Conservation (phyloP, 2,888 invertebrate species). For the Anodontia alba region DNA sequence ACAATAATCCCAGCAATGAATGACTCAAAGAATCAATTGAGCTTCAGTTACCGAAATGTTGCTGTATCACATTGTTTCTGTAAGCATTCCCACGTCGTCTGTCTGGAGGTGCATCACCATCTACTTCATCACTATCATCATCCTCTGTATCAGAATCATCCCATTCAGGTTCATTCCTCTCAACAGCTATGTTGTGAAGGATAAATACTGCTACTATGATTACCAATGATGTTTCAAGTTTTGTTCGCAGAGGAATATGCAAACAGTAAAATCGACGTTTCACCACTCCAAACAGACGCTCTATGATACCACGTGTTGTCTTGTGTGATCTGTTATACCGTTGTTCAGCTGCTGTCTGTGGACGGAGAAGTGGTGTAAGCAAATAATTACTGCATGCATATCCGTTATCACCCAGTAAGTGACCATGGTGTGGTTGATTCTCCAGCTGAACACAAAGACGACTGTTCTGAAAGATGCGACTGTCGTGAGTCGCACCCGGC, state of each 20-base stretch:
- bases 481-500: background rate
- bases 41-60: background rate
- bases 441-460: background rate
- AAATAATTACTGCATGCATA: conserved; percentile 8
- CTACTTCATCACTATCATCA: background rate
- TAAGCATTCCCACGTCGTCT: background rate
- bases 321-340: background rate
- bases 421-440: background rate
- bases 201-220: conserved; percentile 11
- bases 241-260: background rate
- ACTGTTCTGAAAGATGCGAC: conserved; percentile 2
- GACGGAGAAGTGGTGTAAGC: background rate
- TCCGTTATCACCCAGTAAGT: conserved; percentile 13
- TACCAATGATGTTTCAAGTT: background rate
- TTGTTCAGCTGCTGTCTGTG: background rate
- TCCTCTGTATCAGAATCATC: background rate
- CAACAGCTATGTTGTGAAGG: background rate
- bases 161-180: background rate
- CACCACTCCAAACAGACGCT: background rate
- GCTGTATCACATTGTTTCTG: conserved; percentile 5
- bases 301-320: conserved; percentile 17
- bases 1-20: too few relatives aligned
- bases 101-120: background rate
- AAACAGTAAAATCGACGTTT: conserved; percentile 12
- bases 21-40: too few relatives aligned